These are phyloP conservation scores for Mastomys coucha DNA, from an alignment of 2,113 vertebrate genomes.

Conservation along the genomic window DNA sequence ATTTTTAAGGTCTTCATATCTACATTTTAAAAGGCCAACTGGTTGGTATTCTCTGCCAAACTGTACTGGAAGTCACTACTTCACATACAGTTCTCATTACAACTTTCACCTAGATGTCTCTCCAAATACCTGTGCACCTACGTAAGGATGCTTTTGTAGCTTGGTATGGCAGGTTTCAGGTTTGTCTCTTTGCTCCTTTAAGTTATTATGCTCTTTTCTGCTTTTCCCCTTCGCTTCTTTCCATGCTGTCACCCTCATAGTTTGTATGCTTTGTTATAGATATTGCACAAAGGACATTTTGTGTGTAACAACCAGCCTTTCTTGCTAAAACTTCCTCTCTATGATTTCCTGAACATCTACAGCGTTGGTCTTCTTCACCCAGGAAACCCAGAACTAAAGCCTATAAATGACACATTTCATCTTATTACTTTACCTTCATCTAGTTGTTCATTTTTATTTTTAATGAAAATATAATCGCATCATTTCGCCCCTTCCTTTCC, in stretches of 20 bases:
- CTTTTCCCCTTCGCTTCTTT: too few relatives aligned
- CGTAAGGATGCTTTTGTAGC: background rate
- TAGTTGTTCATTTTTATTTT: background rate
- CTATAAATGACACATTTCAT: background rate
- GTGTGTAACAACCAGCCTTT: background rate
- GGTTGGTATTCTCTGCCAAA: background rate
- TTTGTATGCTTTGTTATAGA: background rate
- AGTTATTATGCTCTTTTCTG: background rate
- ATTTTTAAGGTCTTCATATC: background rate
- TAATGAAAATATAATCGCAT: background rate
- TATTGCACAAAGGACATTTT: background rate
- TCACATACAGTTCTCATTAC: background rate
- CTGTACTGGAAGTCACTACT: background rate
- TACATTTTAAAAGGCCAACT: background rate
- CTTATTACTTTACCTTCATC: background rate
- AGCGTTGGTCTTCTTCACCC: background rate
- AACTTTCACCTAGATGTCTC: background rate
- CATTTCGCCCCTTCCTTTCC: background rate
- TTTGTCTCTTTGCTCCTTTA: conserved; percentile 31
- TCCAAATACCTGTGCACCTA: background rate
- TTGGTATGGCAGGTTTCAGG: background rate
- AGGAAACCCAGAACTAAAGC: background rate
- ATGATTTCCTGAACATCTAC: background rate
- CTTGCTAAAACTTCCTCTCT: background rate
- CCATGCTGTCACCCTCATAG: background rate